A percentile compares a stretch with the other conserved stretches of the same genome.
These are phyloP conservation scores for Zophobas morio DNA, from an alignment of 1,140 invertebrate genomes.

Conservation along the genomic window DNA sequence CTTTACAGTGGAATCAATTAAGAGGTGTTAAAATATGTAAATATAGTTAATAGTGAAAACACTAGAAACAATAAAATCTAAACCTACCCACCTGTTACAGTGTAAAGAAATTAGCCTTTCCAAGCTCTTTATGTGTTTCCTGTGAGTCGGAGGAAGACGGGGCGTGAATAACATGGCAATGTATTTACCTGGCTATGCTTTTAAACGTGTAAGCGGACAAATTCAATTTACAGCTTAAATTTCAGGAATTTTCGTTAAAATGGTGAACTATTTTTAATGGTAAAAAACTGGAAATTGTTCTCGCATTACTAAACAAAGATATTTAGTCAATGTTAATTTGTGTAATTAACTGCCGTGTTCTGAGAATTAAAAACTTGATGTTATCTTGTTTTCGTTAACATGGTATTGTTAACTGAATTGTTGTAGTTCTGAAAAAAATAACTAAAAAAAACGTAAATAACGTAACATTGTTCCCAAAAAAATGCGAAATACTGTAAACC, in stretches of 20 bases:
- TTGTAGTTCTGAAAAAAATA: neutral
- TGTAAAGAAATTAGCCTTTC: constrained; percentile 35
- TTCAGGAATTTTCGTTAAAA: neutral
- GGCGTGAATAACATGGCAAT: constrained; percentile 37
- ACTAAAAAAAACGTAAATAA: neutral
- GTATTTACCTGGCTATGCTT: constrained; percentile 33
- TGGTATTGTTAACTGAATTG: constrained; percentile 16
- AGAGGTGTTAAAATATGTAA: constrained; percentile 15
- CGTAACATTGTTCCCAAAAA: neutral
- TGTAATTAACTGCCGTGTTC: constrained; percentile 19
- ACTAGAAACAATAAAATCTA: constrained; percentile 2
- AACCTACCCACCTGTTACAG: constrained; percentile 15
- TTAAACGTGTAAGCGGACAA: constrained; percentile 22
- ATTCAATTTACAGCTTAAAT: constrained; percentile 34
- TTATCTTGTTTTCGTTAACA: constrained; percentile 6
- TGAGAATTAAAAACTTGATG: constrained; percentile 18
- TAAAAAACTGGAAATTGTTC: neutral
- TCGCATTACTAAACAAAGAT: constrained; percentile 7
- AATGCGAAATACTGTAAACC: constrained; percentile 1
- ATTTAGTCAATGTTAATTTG: constrained; percentile 35
- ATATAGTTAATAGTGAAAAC: constrained; percentile 5
- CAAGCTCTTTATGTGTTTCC: constrained; percentile 32
- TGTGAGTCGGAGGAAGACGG: constrained; percentile 37
- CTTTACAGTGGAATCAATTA: too few species aligned
- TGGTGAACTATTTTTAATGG: constrained; percentile 7